phyloP scores from a whole-genome alignment of 2,888 invertebrate genomes.

The Helleia helle region DNA sequence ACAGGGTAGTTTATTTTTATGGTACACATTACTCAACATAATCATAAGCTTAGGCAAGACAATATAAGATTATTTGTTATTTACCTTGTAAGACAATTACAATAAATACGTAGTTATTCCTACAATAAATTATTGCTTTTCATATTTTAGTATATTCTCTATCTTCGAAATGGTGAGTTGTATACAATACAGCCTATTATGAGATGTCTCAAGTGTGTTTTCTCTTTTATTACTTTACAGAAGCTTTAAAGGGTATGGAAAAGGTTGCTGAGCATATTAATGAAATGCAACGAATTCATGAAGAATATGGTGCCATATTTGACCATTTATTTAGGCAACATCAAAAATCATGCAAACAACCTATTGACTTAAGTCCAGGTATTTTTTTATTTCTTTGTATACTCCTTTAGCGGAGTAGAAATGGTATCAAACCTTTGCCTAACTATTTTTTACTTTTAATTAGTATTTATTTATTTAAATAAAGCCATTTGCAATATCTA shows the following conservation, averaged over 20 bases:
- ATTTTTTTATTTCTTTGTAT: conserved; percentile 14
- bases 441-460: no score
- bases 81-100: not conserved
- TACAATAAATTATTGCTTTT: not conserved
- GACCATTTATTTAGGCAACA: conserved; percentile 97
- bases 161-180: no score
- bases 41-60: not conserved
- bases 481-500: no score
- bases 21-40: conserved; percentile 6
- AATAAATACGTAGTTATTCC: not conserved
- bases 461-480: no score
- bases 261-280: conserved; percentile 99
- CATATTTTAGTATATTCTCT: not conserved
- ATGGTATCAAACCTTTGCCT: no score
- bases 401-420: no score
- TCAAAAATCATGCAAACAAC: conserved; percentile 95
- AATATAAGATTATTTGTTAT: conserved; percentile 3
- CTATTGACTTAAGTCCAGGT: conserved; percentile 94
- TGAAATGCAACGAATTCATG: conserved; percentile 99
- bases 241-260: conserved; percentile 97
- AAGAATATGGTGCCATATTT: conserved; percentile 98
- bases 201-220: no score
- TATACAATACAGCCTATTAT: no score
- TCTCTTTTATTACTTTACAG: conserved; percentile 55
- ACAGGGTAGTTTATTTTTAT: conserved; percentile 4